A percentile compares a stretch with the other conserved stretches of the same genome.
These are phyloP conservation scores for Portevinia maculata DNA, from an alignment of 2,888 invertebrate species.

Conservation along the genomic window DNA sequence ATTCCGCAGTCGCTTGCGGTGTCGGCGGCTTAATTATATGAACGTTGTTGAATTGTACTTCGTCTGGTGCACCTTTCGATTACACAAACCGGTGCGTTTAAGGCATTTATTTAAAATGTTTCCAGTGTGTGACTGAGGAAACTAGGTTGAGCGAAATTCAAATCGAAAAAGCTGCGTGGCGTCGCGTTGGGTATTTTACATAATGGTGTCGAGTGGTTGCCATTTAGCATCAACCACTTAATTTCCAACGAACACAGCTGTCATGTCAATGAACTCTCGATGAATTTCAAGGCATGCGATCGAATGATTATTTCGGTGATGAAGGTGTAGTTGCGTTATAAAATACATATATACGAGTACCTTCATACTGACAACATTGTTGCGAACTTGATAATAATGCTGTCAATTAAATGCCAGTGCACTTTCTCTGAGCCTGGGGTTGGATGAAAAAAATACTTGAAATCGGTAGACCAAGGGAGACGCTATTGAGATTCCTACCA, in stretches of 20 bases:
- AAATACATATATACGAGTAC: slow-evolving; percentile 10
- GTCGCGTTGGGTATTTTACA: neutral
- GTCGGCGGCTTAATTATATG: slow-evolving; percentile 35
- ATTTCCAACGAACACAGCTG: slow-evolving; percentile 42
- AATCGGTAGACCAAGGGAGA: slow-evolving; percentile 32
- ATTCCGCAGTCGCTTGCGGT: no score
- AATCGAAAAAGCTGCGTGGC: slow-evolving; percentile 20
- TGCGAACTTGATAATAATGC: slow-evolving; percentile 23
- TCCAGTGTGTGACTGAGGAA: slow-evolving; percentile 13
- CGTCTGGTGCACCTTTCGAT: slow-evolving; percentile 32
- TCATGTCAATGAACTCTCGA: slow-evolving; percentile 69
- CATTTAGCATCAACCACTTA: slow-evolving; percentile 60
- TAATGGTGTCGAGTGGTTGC: slow-evolving; percentile 21
- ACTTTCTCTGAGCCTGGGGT: slow-evolving; percentile 38
- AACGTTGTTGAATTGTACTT: slow-evolving; percentile 9
- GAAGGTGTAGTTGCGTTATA: slow-evolving; percentile 30
- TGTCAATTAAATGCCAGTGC: slow-evolving; percentile 41
- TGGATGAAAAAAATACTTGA: slow-evolving; percentile 9
- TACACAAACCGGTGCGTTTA: slow-evolving; percentile 21
- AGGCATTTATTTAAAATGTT: slow-evolving; percentile 11
- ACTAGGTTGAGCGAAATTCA: slow-evolving; percentile 57
- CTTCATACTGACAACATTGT: neutral
- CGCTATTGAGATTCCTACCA: neutral
- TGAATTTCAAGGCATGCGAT: slow-evolving; percentile 62
- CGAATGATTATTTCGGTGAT: slow-evolving; percentile 30